These are phyloP conservation scores for Chaitophorus viminalis DNA, from an alignment of 2,888 invertebrate genomes.

Conservation along the genomic window DNA sequence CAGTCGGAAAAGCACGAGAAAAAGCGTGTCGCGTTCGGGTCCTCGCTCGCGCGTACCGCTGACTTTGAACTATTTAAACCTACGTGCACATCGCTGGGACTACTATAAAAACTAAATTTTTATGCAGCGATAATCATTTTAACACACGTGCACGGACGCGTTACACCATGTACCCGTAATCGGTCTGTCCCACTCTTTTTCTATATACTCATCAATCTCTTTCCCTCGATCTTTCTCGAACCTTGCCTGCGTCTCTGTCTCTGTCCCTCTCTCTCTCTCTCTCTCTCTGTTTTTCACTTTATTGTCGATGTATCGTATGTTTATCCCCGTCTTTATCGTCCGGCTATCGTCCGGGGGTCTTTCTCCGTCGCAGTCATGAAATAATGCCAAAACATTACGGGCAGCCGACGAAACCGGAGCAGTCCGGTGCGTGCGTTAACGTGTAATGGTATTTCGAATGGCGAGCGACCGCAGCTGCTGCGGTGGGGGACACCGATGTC, in stretches of 20 bases:
- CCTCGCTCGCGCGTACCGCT: neutral
- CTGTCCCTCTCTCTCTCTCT: neutral
- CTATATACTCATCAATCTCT: no score
- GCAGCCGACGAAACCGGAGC: conserved; percentile 44
- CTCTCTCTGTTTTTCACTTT: no score
- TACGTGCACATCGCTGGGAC: neutral
- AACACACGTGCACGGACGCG: neutral
- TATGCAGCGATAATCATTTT: neutral
- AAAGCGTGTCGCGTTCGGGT: neutral
- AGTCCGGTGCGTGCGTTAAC: conserved; percentile 7
- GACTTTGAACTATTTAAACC: neutral
- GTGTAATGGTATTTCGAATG: conserved; percentile 47
- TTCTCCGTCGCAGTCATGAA: neutral
- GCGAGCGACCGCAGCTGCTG: neutral
- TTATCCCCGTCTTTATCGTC: neutral
- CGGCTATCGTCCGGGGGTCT: neutral
- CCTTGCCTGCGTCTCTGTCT: no score
- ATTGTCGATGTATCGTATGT: no score
- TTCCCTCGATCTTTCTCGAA: neutral
- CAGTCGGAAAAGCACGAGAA: neutral
- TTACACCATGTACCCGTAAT: neutral
- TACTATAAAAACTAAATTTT: neutral
- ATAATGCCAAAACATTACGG: conserved; percentile 47
- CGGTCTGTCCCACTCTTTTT: neutral
- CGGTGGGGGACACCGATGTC: conserved; percentile 19